Conservation (phyloP, 2,888 invertebrate species). For the Drosophila mimetica region DNA sequence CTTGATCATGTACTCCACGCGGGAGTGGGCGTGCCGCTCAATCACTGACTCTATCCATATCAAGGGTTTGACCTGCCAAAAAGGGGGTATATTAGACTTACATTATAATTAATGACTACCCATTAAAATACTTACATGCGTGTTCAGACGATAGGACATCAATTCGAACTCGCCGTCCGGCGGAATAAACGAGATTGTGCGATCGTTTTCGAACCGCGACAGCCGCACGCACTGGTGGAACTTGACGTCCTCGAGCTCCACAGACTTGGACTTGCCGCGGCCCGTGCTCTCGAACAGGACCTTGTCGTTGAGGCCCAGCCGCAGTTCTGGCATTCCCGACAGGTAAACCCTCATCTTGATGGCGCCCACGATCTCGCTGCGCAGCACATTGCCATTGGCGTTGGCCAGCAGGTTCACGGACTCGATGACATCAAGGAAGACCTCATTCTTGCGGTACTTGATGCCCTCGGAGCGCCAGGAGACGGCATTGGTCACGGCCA, state of each 20-base stretch:
- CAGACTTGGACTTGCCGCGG: slow-evolving; percentile 98
- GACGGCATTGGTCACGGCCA: slow-evolving; percentile 99
- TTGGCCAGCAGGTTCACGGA: slow-evolving; percentile 98
- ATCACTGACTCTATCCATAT: slow-evolving; percentile 99
- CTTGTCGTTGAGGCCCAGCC: slow-evolving; percentile 98
- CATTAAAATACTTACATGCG: slow-evolving; percentile 90
- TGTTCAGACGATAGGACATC: slow-evolving; percentile 98
- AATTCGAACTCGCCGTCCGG: slow-evolving; percentile 99
- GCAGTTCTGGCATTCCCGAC: slow-evolving; percentile 98
- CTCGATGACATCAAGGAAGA: slow-evolving; percentile 99
- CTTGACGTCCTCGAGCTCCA: slow-evolving; percentile 99
- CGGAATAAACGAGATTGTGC: slow-evolving; percentile 99
- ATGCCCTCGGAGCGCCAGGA: slow-evolving; percentile 99
- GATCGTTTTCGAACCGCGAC: slow-evolving; percentile 98
- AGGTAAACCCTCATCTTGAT: slow-evolving; percentile 99
- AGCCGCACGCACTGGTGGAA: slow-evolving; percentile 99
- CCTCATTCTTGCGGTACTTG: slow-evolving; percentile 99
- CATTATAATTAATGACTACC: not conserved
- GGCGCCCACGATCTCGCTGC: slow-evolving; percentile 99
- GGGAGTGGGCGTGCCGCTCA: slow-evolving; percentile 97
- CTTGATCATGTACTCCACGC: slow-evolving; percentile 99
- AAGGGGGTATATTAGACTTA: not conserved
- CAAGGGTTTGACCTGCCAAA: slow-evolving; percentile 90
- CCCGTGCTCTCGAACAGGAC: slow-evolving; percentile 99
- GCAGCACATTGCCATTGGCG: slow-evolving; percentile 97